Percentiles rank a stretch among this genome's conserved stretches.
phyloP scores from a whole-genome alignment of 2,797 vertebrate genomes.

The Melanotaenia maccullochi region DNA sequence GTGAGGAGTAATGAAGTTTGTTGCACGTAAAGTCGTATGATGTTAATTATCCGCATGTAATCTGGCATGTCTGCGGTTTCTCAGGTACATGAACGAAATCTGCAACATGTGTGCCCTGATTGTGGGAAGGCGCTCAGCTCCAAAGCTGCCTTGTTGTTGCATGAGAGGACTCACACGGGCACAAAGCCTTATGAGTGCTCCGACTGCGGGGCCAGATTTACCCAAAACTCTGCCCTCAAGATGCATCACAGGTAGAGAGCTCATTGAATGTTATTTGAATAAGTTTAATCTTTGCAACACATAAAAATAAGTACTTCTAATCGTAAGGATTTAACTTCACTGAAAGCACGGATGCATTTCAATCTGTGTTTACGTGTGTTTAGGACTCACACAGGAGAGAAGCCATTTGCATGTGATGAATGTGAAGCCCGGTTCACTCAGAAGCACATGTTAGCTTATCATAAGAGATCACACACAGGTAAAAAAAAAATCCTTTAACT shows the following conservation, averaged over 20 bases:
- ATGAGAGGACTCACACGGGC: conserved; percentile 94
- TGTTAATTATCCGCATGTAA: neutral
- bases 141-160: conserved; percentile 90
- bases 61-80: neutral
- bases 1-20: conserved; percentile 28
- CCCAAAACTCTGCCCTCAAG: conserved; percentile 96
- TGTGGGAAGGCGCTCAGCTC: conserved; percentile 97
- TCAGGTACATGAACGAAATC: conserved; percentile 91
- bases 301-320: too few relatives aligned
- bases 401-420: conserved; percentile 93
- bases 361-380: conserved; percentile 1
- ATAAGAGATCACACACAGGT: conserved; percentile 97
- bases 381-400: conserved; percentile 97
- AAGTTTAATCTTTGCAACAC: neutral
- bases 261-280: neutral
- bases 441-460: conserved; percentile 98
- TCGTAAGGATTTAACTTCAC: too few relatives aligned
- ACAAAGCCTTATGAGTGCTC: conserved; percentile 91
- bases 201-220: conserved; percentile 91
- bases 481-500: conserved; percentile 59
- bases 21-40: rapidly evolving
- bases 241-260: conserved; percentile 92
- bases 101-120: conserved; percentile 86
- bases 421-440: conserved; percentile 96
- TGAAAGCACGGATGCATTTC: neutral